phyloP scores from a whole-genome alignment of 2,797 vertebrate species.

The Hypotaenidia philippensis region DNA sequence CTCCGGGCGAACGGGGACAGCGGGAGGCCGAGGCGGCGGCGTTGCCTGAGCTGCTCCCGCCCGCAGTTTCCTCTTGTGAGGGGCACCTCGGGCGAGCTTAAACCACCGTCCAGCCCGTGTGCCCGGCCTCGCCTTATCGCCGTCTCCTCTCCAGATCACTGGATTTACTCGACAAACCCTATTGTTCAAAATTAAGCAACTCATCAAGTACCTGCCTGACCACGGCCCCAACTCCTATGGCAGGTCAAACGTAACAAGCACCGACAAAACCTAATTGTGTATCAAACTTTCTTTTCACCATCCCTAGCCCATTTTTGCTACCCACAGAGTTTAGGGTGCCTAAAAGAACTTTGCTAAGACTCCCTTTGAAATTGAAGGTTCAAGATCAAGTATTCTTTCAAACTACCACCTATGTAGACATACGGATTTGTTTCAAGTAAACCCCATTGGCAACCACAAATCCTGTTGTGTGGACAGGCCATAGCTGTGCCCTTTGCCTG shows the following conservation, averaged over 20 bases:
- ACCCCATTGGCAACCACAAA: background rate
- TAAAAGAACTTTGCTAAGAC: background rate
- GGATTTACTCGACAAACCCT: background rate
- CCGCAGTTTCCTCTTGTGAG: too few relatives aligned
- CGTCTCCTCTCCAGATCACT: rapidly evolving
- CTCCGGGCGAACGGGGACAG: background rate
- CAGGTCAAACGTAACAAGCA: background rate
- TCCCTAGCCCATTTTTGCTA: background rate
- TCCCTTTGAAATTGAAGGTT: background rate
- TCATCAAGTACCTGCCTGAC: background rate
- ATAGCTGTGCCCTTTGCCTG: rapidly evolving
- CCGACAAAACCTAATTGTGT: background rate
- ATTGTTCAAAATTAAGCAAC: background rate
- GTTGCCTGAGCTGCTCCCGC: background rate
- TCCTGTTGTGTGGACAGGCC: background rate
- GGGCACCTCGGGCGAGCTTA: background rate
- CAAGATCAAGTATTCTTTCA: background rate
- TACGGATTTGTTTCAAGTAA: background rate
- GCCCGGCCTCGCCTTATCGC: background rate
- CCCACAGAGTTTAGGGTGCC: background rate
- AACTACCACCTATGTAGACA: rapidly evolving
- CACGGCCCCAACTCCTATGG: background rate
- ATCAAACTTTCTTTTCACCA: rapidly evolving
- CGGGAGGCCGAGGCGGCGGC: background rate
- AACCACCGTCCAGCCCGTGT: too few relatives aligned